Base-by-base conservation (phyloP, 2,888 invertebrate genomes). In the Nymphalis c-album region DNA sequence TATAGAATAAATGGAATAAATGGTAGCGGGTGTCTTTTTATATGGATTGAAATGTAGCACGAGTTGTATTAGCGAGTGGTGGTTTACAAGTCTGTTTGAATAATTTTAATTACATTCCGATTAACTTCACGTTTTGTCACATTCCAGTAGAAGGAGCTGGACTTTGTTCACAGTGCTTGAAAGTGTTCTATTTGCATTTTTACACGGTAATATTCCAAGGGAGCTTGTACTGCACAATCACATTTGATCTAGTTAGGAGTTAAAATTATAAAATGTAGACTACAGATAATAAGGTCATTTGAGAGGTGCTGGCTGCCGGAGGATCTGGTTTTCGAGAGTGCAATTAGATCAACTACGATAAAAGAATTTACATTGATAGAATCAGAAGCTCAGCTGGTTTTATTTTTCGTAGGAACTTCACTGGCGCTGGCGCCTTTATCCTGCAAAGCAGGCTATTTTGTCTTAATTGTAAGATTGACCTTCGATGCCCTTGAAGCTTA, bases 181-280 rank as follows among this genome's bases (percentile, higher is more conserved):
- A 69, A 63, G 67, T 67, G 67, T 69, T 71, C 67, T 64, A 64
- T 71, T 69, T 67, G 70, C 67, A 69, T 69, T 64, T 64, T 67
- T 64, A 69, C 71, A 69, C 67, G 63, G 60, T 67, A 64, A 71
- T 64, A 67, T 61, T 63, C 60, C 67, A 71, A 65, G 31, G 69
- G 69, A 64, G 69, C 69, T 69, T 88, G 78, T 85, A 86, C 85
- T 90, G 91, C 91, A 91, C 91, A 90, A 90, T 88, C 86, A 88
- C 87, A 89, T 85, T 84, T 80, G 82, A 85, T 85, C 87, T 89
- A 90, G 89, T 87, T 90, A 90, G 90, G 89, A 84, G 80, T 85
- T 87, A 85, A 85, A 90, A 88, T 88, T 88, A 86, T 88, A 85
- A 86, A 86, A 84, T 83, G 82, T 88, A 87, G 85, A 83, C 76